These are phyloP conservation scores for Thalassarche chlororhynchos DNA, from an alignment of 2,113 vertebrate genomes.

Conservation along the genomic window DNA sequence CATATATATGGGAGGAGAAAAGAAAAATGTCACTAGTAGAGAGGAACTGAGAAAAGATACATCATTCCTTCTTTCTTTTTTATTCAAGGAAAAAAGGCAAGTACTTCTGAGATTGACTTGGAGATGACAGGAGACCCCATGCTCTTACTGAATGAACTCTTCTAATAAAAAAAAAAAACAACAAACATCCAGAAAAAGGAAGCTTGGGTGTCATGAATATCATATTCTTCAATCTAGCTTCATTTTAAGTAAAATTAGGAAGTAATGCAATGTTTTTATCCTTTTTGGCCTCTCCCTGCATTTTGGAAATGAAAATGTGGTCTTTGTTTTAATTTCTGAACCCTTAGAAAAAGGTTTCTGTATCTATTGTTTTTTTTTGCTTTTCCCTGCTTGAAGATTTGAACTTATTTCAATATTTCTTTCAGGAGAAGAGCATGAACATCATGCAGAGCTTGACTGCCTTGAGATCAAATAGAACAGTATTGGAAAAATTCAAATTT, in stretches of 20 bases:
- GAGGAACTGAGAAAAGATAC: background rate
- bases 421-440: background rate
- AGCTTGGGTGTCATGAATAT: fast-evolving
- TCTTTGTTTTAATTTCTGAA: background rate
- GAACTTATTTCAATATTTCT: background rate
- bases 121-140: background rate
- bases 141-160: background rate
- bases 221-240: background rate
- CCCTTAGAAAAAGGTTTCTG: background rate
- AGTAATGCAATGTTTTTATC: background rate
- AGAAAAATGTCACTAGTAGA: background rate
- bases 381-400: background rate
- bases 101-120: background rate
- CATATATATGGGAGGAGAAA: background rate
- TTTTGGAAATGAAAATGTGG: background rate
- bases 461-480: background rate
- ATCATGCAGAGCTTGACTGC: background rate
- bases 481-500: background rate
- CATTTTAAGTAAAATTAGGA: background rate
- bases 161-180: background rate
- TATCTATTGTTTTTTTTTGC: background rate
- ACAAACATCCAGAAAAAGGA: background rate
- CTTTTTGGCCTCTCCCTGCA: background rate
- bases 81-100: background rate
- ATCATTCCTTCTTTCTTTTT: background rate